Percentiles rank a stretch among this genome's conserved stretches.
These are phyloP conservation scores for Aphodius sticticus DNA, from an alignment of 2,888 invertebrate species.

Conservation along the genomic window DNA sequence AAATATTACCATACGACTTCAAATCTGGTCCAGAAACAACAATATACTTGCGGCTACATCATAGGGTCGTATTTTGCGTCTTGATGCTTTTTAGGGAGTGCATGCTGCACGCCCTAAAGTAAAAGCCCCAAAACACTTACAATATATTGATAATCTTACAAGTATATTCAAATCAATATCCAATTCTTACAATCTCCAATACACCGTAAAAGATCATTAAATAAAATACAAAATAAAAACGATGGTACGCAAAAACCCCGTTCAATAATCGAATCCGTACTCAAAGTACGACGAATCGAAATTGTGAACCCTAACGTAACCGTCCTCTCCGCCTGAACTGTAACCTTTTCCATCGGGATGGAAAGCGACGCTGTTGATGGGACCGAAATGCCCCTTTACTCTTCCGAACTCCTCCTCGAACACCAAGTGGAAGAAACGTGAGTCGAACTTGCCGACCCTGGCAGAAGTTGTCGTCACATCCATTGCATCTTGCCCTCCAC, in stretches of 20 bases:
- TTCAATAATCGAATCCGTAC: constrained; percentile 87
- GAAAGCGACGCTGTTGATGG: constrained; percentile 97
- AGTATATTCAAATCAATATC: neutral
- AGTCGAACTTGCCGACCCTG: constrained; percentile 79
- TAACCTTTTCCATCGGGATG: constrained; percentile 98
- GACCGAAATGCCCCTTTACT: constrained; percentile 99
- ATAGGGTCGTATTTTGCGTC: no score
- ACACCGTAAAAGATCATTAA: constrained; percentile 9
- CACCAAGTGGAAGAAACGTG: constrained; percentile 90
- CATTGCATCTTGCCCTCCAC: constrained; percentile 99
- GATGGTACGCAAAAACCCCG: neutral
- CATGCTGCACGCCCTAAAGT: no score
- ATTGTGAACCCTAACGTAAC: constrained; percentile 94
- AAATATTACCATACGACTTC: no score
- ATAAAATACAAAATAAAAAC: constrained; percentile 15
- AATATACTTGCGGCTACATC: no score
- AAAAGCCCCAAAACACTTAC: no score
- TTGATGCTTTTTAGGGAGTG: no score
- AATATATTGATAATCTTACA: neutral
- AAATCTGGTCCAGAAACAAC: no score
- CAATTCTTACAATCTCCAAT: neutral
- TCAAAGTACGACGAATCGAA: constrained; percentile 98
- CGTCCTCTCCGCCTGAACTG: constrained; percentile 98
- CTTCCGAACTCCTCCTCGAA: constrained; percentile 97
- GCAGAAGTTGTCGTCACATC: constrained; percentile 96